phyloP scores from a whole-genome alignment of 1,140 invertebrate genomes.

The Drosophila rufa region DNA sequence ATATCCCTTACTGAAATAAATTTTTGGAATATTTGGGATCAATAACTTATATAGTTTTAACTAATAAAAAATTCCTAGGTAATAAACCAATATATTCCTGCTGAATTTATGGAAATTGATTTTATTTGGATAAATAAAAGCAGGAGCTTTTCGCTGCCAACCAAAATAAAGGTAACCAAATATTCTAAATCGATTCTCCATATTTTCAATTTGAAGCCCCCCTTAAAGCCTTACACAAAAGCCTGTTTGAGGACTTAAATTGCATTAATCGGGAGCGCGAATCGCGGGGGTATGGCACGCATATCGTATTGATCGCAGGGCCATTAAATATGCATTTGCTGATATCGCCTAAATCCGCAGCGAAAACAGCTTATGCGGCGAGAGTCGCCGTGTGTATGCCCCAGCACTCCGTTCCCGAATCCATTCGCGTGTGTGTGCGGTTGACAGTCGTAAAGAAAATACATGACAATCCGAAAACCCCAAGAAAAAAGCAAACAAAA shows the following conservation, averaged over 20 bases:
- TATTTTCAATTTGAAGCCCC: neutral
- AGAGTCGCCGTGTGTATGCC: constrained; percentile 21
- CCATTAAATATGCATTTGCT: constrained; percentile 82
- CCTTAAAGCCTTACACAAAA: constrained; percentile 1
- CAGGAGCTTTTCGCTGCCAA: too few relatives aligned
- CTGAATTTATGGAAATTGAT: neutral
- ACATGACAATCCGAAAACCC: constrained; percentile 60
- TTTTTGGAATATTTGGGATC: too few relatives aligned
- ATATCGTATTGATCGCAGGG: constrained; percentile 72
- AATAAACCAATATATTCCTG: too few relatives aligned
- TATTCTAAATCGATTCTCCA: neutral
- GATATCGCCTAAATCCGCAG: constrained; percentile 77
- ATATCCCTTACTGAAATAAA: too few relatives aligned
- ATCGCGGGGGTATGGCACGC: constrained; percentile 3
- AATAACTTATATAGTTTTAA: too few relatives aligned
- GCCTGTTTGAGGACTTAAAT: constrained; percentile 7
- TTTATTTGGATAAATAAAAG: too few relatives aligned
- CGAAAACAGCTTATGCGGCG: constrained; percentile 80
- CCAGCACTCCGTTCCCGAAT: neutral
- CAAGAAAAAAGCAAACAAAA: constrained; percentile 67
- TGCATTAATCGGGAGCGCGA: constrained; percentile 48
- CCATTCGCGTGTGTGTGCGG: neutral
- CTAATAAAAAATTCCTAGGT: too few relatives aligned
- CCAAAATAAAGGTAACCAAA: neutral
- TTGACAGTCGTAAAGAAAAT: constrained; percentile 50